phyloP scores from a whole-genome alignment of 2,113 vertebrate genomes.

The Daubentonia madagascariensis region DNA sequence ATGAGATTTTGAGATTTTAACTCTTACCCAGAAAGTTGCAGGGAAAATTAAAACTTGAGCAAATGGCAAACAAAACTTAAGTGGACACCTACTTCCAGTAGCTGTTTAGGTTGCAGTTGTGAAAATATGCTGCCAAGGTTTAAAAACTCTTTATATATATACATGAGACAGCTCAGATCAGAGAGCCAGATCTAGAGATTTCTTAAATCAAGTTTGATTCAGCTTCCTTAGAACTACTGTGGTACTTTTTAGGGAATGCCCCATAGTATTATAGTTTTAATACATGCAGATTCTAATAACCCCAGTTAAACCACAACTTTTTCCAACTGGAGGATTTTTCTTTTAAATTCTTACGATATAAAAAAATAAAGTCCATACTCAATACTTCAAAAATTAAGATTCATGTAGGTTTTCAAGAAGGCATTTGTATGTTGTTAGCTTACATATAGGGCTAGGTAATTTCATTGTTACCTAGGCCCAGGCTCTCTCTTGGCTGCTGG shows the following conservation, averaged over 20 bases:
- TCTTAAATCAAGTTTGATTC: not conserved
- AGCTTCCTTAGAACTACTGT: not conserved
- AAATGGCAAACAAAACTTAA: not conserved
- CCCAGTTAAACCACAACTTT: not conserved
- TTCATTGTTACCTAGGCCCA: not conserved
- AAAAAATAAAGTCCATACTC: not conserved
- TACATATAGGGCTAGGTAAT: not conserved
- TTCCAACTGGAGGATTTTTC: not conserved
- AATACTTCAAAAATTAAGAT: constrained; percentile 38
- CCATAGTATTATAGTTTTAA: not conserved
- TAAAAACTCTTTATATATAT: not conserved
- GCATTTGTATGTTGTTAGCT: not conserved
- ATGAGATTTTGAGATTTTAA: not conserved
- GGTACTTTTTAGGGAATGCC: not conserved
- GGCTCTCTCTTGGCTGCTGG: not conserved
- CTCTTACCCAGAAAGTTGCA: not conserved
- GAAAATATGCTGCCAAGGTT: not conserved
- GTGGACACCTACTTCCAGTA: not conserved
- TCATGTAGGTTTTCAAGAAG: not conserved
- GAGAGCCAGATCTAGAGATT: not conserved
- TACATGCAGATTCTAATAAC: not conserved
- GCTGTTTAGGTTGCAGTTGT: not conserved
- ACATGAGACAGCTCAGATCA: not conserved
- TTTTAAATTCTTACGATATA: constrained; percentile 14
- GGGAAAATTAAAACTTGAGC: not conserved